Base-by-base conservation (phyloP, 2,888 invertebrate genomes). In the Drosophila robusta region DNA sequence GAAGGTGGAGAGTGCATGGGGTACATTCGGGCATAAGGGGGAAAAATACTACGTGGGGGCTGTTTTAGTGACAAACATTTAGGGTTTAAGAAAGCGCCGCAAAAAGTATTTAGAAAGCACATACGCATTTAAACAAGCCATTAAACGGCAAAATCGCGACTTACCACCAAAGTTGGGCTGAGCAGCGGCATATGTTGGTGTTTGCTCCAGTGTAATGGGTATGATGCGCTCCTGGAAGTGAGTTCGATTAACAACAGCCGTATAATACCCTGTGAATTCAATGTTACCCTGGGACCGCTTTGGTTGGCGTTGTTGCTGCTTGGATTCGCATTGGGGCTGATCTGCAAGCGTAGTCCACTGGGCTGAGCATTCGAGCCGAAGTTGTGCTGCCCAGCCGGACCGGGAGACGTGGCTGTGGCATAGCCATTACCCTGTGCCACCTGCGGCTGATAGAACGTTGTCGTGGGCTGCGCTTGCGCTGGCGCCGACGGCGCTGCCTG, bases 401-500 rank as follows among this genome's bases (percentile, higher is more conserved):
- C 69, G 8, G 70, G 55, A 1, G 70, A 41, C 1, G 75, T 4
- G 5, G 69, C 45, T 18, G 67, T 51, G 8, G 70, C 70, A 75
- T 64, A 87, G 34, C 89, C 86, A 75, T 89, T 90, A 47, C 81
- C 90, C 67, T 75, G 78, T 4, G 45, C 51, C 52, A 61, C 14
- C 45, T 75, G 73, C 41, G 70, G 67, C 46, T 78, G 88, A 63
- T 81, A 82, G 52, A 46, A 70, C 29, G 51, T 51, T 3, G 42
- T 9, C 11, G 67, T 51, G 51, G 56, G 56, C 47, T 79, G 74
- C 32, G 66, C 57, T 60, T 75, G 78, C 26, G 50, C 51, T 71
- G 75, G 65, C 45, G 90, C 90, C 72, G 93, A 90, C 44, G 94
- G 93, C 44, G 93, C 80, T 69, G 93, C 93, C 63, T 90, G 91